These are phyloP conservation scores for Chromoteleia sp. DNA, from an alignment of 2,888 invertebrate species.

Conservation along the genomic window DNA sequence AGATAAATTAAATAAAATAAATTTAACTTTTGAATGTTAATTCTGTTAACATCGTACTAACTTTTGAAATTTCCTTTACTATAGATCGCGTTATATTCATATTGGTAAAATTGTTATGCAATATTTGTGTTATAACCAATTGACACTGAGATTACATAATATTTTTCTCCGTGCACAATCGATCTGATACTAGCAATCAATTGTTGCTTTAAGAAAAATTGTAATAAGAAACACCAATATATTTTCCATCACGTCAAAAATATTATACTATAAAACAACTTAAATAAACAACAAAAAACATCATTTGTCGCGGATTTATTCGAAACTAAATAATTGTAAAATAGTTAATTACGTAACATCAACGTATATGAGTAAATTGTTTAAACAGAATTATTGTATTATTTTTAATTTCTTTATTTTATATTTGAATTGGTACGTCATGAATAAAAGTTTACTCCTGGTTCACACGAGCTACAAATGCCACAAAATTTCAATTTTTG, in stretches of 20 bases:
- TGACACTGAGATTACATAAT: constrained; percentile 49
- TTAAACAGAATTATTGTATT: too few relatives aligned
- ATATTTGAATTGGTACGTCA: too few relatives aligned
- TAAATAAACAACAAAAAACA: background rate
- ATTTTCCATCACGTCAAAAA: background rate
- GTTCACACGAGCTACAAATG: too few relatives aligned
- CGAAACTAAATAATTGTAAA: background rate
- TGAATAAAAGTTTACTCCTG: too few relatives aligned
- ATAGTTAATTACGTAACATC: too few relatives aligned
- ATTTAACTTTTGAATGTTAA: background rate
- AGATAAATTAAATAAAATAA: background rate
- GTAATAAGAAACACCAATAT: constrained; percentile 10
- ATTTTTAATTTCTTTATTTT: too few relatives aligned
- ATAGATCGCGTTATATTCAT: background rate
- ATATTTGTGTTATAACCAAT: constrained; percentile 40
- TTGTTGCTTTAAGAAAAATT: constrained; percentile 33
- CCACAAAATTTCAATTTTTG: constrained; percentile 6
- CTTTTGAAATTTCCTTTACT: background rate
- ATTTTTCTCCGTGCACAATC: constrained; percentile 38
- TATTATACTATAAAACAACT: background rate
- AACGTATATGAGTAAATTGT: too few relatives aligned
- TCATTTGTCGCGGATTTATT: background rate
- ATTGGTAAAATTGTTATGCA: constrained; percentile 23
- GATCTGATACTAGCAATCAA: constrained; percentile 40
- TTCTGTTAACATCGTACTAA: background rate